Base-by-base conservation (phyloP, 2,797 vertebrate genomes). In the Yasuhikotakia modesta region DNA sequence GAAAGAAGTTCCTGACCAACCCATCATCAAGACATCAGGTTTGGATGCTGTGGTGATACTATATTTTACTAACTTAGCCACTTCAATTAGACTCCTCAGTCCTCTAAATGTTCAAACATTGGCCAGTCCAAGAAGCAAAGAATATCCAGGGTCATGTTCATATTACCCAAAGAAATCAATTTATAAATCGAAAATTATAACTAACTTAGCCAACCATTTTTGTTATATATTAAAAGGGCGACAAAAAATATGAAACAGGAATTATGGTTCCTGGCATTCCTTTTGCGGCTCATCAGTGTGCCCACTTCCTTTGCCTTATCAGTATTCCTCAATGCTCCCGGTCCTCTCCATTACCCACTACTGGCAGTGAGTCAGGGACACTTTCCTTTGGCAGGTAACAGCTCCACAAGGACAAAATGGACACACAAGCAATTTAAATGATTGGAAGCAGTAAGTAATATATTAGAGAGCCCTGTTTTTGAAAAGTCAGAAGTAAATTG, bases 1-100 rank as follows among this genome's bases (percentile, higher is more conserved):
- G 73, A 61, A 80, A 80, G 55, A 72, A 48, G 43, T 76, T 53
- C 68, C 60, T 78, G 6, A 11, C 22, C 16, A 78, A 69, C 46
- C 85, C 84, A 82, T 89, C 81, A 91, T n/a, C n/a, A 89, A 86
- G 85, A 90, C 90, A 91, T 93, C 90, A 93, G n/a, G 87, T 93
- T 92, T 93, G 92, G 93, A 90, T 91, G 90, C 88, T 89, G 87
- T 88, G 89, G 53, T 67, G 90, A 91, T 86, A 88, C 85, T 90
- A 88, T 90, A 87, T 92, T 92, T 91, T 91, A 92, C 92, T 90
- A 87, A 81, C 84, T 92, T 90, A 91, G 91, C 88, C 43, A 8
- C 73, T 88, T 87, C 86, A 89, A 61, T 81, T 53, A 85, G 32
- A 35, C 21, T 60, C 35, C 21, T 21, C 52, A 5, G 66, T 32